Evolutionary conservation across 2,113 vertebrate genomes (phyloP).

Genomic region (Clinocottus analis): DNA sequence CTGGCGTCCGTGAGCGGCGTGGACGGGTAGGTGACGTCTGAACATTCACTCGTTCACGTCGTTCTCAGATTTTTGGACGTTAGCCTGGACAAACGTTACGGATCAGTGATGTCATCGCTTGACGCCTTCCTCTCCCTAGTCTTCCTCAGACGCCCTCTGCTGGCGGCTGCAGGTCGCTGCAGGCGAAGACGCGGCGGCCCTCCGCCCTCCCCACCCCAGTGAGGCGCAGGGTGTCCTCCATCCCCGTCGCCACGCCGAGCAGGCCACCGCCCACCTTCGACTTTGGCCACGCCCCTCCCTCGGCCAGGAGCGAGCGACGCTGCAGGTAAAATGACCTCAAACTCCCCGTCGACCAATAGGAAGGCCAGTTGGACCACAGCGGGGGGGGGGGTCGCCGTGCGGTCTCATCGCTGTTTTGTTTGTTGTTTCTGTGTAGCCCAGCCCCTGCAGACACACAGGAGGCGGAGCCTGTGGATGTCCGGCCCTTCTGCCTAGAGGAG

Average conservation of each 20-base stretch:
- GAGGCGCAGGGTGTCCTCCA: slow-evolving; percentile 70
- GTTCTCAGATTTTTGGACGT: too few relatives aligned
- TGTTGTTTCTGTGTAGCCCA: slow-evolving; percentile 37
- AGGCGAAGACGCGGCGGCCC: slow-evolving; percentile 70
- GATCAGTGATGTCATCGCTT: too few relatives aligned
- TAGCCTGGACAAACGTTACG: too few relatives aligned
- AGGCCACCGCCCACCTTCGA: slow-evolving; percentile 14
- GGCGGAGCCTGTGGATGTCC: slow-evolving; percentile 4
- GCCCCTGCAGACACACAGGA: not conserved
- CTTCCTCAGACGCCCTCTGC: slow-evolving; percentile 66
- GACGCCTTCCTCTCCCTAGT: slow-evolving; percentile 38
- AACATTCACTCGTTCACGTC: too few relatives aligned
- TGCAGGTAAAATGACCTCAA: slow-evolving; percentile 79
- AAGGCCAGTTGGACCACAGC: not conserved
- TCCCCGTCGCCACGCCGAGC: slow-evolving; percentile 78
- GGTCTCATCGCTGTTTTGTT: not conserved
- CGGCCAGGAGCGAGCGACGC: slow-evolving; percentile 43
- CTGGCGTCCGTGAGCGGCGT: slow-evolving; percentile 68
- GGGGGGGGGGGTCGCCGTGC: not conserved
- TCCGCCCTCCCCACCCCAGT: slow-evolving; percentile 87
- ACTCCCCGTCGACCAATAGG: not conserved
- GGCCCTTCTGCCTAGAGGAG: too few relatives aligned
- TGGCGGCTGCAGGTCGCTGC: slow-evolving; percentile 45
- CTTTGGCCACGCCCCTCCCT: not conserved
- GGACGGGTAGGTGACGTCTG: slow-evolving; percentile 85